These are phyloP conservation scores for Phrynosoma blainvillii DNA, from an alignment of 2,113 vertebrate species.

Conservation along the genomic window DNA sequence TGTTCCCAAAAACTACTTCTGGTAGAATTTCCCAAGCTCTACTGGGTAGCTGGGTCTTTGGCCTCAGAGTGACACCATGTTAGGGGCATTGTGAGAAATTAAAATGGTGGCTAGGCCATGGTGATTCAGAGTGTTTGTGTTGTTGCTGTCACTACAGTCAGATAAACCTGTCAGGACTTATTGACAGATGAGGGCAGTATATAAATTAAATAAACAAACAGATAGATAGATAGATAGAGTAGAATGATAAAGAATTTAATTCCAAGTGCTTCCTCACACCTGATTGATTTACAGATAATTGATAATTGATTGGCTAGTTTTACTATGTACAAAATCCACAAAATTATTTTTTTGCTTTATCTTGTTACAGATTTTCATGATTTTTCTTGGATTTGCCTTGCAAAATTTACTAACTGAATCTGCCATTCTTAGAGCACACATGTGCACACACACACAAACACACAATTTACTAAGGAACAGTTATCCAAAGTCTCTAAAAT, in stretches of 20 bases:
- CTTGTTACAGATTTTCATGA: not conserved
- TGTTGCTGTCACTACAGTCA: not conserved
- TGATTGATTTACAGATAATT: too few relatives aligned
- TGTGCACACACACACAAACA: not conserved
- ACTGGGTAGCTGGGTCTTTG: not conserved
- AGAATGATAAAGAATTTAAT: too few relatives aligned
- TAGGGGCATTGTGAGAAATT: not conserved
- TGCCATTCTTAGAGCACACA: not conserved
- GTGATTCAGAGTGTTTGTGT: not conserved
- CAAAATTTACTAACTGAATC: conserved; percentile 2
- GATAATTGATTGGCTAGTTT: not conserved
- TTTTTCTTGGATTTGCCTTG: not conserved
- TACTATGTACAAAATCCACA: not conserved
- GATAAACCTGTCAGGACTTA: not conserved
- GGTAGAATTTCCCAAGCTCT: not conserved
- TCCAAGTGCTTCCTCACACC: too few relatives aligned
- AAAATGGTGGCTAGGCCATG: not conserved
- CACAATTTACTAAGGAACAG: not conserved
- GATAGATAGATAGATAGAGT: too few relatives aligned
- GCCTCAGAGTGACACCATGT: not conserved
- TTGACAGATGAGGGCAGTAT: not conserved
- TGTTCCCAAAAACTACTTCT: not conserved
- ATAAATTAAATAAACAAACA: not conserved
- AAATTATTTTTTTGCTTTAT: not conserved
- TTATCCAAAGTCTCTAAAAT: not conserved